These are phyloP conservation scores for Sebastes taczanowskii DNA, from an alignment of 2,797 vertebrate species.

Conservation along the genomic window DNA sequence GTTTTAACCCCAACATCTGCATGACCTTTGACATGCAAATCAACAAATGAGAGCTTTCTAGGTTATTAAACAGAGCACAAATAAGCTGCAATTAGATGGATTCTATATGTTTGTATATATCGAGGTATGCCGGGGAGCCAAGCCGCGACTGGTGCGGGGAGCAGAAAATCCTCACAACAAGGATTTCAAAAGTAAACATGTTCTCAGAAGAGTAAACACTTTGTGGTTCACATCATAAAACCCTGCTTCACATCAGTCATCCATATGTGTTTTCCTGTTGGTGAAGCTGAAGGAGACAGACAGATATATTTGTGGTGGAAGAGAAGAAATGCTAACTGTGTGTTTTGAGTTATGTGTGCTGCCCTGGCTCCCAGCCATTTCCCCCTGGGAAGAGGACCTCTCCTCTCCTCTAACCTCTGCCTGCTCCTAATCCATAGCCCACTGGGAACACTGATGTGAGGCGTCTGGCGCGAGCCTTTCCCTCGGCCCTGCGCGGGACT, in stretches of 20 bases:
- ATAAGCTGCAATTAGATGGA: background rate
- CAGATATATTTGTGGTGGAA: slow-evolving; percentile 63
- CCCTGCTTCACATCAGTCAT: slow-evolving; percentile 59
- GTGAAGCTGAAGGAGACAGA: slow-evolving; percentile 50
- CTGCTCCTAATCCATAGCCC: slow-evolving; percentile 74
- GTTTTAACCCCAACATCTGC: background rate
- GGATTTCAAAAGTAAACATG: slow-evolving; percentile 66
- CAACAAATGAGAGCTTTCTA: background rate
- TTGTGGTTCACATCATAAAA: slow-evolving; percentile 76
- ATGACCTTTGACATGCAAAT: slow-evolving; percentile 17
- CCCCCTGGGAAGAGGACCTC: slow-evolving; percentile 78
- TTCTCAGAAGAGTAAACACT: slow-evolving; percentile 70
- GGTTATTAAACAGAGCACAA: slow-evolving; percentile 15
- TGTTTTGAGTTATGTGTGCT: slow-evolving; percentile 71
- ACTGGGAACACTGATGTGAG: slow-evolving; percentile 75
- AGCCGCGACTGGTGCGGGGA: slow-evolving; percentile 10
- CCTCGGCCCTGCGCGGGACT: slow-evolving; percentile 68
- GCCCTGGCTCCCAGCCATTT: slow-evolving; percentile 65
- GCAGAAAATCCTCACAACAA: slow-evolving; percentile 55
- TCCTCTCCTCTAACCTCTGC: slow-evolving; percentile 75
- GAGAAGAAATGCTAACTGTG: slow-evolving; percentile 67
- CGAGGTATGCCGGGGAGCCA: slow-evolving; percentile 21
- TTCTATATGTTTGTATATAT: slow-evolving; percentile 17
- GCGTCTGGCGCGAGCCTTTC: slow-evolving; percentile 72
- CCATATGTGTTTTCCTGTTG: slow-evolving; percentile 57